These are phyloP conservation scores for Leptopilina drosophilae DNA, from an alignment of 2,888 invertebrate species.

Conservation along the genomic window DNA sequence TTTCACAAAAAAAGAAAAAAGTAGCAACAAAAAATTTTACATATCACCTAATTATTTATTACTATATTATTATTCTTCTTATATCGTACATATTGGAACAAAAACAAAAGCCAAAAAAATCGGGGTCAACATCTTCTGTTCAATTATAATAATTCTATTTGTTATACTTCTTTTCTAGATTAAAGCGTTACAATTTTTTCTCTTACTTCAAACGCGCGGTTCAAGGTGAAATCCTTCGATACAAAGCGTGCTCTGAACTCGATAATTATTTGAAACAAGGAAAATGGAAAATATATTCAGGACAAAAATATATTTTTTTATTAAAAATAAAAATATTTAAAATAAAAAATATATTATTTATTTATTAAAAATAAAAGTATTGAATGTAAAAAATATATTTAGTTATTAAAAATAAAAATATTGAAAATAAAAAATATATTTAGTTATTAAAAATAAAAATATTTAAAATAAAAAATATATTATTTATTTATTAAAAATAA, in stretches of 20 bases:
- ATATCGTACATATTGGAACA: too few species aligned
- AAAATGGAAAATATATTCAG: not conserved
- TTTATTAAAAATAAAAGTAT: too few species aligned
- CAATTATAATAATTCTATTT: not conserved
- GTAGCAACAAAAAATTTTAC: not conserved
- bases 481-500: too few species aligned
- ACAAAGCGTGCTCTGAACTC: not conserved
- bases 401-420: too few species aligned
- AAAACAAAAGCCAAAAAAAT: conserved; percentile 1
- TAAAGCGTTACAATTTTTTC: not conserved
- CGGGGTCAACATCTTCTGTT: conserved; percentile 18
- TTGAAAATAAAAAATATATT: too few species aligned
- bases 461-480: too few species aligned
- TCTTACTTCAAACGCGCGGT: not conserved
- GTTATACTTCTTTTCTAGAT: not conserved
- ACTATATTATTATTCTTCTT: not conserved
- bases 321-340: too few species aligned
- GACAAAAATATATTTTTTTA: too few species aligned
- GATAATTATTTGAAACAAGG: not conserved
- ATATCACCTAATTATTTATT: not conserved
- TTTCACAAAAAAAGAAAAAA: not conserved
- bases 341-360: too few species aligned
- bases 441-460: too few species aligned
- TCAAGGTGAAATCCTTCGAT: not conserved
- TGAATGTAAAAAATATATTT: too few species aligned